Evolutionary conservation across 2,113 vertebrate genomes (phyloP).

Genomic region (Mobula birostris): DNA sequence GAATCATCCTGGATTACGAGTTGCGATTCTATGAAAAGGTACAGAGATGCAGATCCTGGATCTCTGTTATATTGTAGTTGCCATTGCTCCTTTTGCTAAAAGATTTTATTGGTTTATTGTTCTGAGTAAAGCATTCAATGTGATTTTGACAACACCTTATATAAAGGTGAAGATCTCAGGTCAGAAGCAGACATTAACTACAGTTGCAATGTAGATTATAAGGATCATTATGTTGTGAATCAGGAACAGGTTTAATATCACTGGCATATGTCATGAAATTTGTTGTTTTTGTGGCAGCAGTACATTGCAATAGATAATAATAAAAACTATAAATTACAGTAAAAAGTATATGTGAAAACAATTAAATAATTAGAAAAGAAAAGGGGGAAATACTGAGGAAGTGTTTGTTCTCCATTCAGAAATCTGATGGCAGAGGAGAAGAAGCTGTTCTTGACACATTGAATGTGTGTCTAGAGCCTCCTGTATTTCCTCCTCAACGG

Average conservation of each 20-base stretch:
- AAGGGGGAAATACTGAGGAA: too few relatives aligned
- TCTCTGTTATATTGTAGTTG: not conserved
- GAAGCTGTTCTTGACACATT: too few relatives aligned
- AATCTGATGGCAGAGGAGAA: too few relatives aligned
- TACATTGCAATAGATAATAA: too few relatives aligned
- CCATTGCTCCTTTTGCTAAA: not conserved
- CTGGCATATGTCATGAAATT: too few relatives aligned
- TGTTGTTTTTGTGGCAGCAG: too few relatives aligned
- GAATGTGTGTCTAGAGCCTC: too few relatives aligned
- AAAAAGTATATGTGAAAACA: too few relatives aligned
- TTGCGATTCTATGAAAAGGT: slow-evolving; percentile 95
- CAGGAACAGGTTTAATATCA: not conserved
- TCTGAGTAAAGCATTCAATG: not conserved
- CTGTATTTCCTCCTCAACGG: too few relatives aligned
- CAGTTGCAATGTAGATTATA: not conserved
- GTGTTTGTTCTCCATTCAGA: too few relatives aligned
- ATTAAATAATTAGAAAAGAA: too few relatives aligned
- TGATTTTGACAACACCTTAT: not conserved
- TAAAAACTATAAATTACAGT: too few relatives aligned
- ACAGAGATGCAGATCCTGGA: slow-evolving; percentile 43
- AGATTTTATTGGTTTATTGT: not conserved
- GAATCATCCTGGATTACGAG: slow-evolving; percentile 97
- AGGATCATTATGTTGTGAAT: not conserved
- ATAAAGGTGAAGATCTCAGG: not conserved
- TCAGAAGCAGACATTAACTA: not conserved